A percentile compares a stretch with the other conserved stretches of the same genome.
Evolutionary conservation across 2,797 vertebrate species (phyloP).

Genomic region (Fratercula arctica): DNA sequence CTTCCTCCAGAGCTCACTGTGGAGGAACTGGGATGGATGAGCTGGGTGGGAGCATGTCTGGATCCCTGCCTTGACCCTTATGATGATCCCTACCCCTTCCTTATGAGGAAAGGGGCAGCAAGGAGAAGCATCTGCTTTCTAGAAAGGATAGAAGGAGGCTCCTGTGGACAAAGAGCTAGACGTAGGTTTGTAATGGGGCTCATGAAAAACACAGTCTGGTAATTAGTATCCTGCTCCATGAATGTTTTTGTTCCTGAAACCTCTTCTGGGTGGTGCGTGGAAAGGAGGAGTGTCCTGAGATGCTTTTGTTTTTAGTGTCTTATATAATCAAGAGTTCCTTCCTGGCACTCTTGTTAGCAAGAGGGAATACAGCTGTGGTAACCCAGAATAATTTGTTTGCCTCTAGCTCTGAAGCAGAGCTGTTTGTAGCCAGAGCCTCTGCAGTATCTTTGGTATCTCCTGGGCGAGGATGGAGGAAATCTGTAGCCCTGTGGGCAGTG

Average conservation of each 20-base stretch:
- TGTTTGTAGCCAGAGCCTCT: background rate
- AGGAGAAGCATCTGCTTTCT: background rate
- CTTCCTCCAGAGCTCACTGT: accelerated
- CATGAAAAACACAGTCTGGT: background rate
- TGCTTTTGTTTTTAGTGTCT: background rate
- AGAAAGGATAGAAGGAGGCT: background rate
- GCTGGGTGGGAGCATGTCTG: background rate
- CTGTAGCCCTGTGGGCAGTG: background rate
- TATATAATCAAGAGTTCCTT: background rate
- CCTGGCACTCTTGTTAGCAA: background rate
- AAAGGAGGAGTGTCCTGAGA: background rate
- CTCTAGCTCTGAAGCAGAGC: background rate
- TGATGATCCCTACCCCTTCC: background rate
- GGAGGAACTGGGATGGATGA: background rate
- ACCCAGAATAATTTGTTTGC: background rate
- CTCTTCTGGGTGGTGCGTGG: background rate
- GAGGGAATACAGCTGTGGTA: background rate
- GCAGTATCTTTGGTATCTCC: background rate
- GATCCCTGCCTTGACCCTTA: background rate
- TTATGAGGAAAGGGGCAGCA: background rate
- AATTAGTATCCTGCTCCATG: background rate
- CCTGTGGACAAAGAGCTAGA: background rate
- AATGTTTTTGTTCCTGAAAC: background rate
- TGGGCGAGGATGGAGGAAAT: background rate
- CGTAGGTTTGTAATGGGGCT: background rate